Evolutionary conservation across 2,113 vertebrate genomes (phyloP), one percentile per base, ranked within the genome.

Genomic region (Ciconia boyciana): DNA sequence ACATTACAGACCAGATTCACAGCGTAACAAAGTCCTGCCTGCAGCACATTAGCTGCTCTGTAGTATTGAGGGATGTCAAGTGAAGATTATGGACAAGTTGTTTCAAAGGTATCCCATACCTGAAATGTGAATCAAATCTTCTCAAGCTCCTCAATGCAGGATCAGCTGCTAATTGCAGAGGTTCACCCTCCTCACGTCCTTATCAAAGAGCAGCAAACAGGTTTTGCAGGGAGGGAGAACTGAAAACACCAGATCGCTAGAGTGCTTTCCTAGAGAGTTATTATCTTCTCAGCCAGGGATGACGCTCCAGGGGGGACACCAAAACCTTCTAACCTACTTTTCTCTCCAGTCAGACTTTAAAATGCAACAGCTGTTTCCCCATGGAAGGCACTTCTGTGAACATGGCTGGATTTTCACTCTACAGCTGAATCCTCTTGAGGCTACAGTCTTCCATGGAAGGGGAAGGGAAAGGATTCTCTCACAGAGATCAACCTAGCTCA

Each of bases 261-360:
- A 92, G 51, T 54, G 69, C 31, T 76, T 94, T 93, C 81, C 78
- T 96, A 24, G 78, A 96, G 91, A 91, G 41, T 20, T 87, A 24
- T 89, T 87, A 89, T 71, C 69, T 2, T 10, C 52, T 94, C 74
- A 95, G 70, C 44, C 84, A 91, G 48, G 91, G 81, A 93, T 94
- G 76, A 95, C 95, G 83, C 80, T 92, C 93, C 72, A 83, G 43
- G 76, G 83, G 71, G 65, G 43, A 84, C 81, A 89, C 44, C 84
- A 95, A 76, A 92, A 88, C 85, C 93, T 93, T 86, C 87, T 95
- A 96, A 94, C 92, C 92, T 83, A 94, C 82, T 93, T 94, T 91
- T 54, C 78, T 72, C 74, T 91, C 39, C 62, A 88, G 54, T 83
- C 88, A 94, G 49, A 94, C 28, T 54, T 72, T 80, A 83, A 96